Evolutionary conservation across 2,888 invertebrate genomes (phyloP), one percentile per base, ranked within the genome.

Genomic region (Eudasyphora cyanicolor): DNA sequence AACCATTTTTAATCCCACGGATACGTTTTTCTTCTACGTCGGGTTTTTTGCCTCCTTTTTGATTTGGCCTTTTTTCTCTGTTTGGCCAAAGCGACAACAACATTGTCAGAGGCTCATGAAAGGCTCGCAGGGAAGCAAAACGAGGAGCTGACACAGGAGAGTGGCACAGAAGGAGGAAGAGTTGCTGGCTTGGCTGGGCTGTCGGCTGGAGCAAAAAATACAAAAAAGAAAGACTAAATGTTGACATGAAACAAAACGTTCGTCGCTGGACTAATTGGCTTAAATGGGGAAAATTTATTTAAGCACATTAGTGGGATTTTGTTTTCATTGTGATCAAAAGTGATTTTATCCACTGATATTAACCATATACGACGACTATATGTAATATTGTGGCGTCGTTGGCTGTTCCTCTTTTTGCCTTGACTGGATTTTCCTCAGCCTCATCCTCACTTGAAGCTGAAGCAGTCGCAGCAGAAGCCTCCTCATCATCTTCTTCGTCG

Each of bases 221-320:
- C 17, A 10, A 32, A 78, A 51, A 76, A 80, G 35, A 76, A 67
- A 29, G 76, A 81, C 78, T 79, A 83, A 82, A 85, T 77, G 79
- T 81, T 83, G 85, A 83, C 83, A 91, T 88, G 90, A 91, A 91
- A 89, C 90, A 90, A 90, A 91, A 90, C 89, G 91, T 89, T 90
- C 89, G 89, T 89, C 89, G 84, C 80, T 82, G 90, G 90, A 90
- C 90, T 90, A 90, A 90, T 90, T 90, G 90, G 90, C 90, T 91
- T 91, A 87, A 86, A 86, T 86, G 86, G 85, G 84, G 84, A 85
- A 86, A 87, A 86, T 87, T 87, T 87, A 86, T 87, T 86, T 86
- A 86, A 84, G 82, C 82, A 86, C 86, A 86, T 86, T 87, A 86
- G 86, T 86, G 86, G 86, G 87, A 86, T 86, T 86, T 85, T 85